Evolutionary conservation across 2,797 vertebrate genomes (phyloP).

Genomic region (Streptopelia turtur): DNA sequence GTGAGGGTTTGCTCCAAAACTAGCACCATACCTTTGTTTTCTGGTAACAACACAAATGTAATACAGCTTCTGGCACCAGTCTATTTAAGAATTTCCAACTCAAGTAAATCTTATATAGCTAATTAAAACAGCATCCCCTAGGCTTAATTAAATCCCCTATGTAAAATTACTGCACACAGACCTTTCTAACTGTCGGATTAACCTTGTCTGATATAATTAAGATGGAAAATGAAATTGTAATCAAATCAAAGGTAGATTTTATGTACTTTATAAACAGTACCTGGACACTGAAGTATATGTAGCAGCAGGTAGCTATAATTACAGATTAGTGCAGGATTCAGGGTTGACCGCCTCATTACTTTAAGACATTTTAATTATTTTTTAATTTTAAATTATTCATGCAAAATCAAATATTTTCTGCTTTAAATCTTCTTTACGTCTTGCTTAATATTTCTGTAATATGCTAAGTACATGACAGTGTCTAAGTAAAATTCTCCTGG

Average conservation of each 20-base stretch:
- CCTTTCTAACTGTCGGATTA: constrained; percentile 53
- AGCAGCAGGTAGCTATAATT: neutral
- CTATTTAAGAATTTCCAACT: neutral
- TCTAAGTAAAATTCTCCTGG: neutral
- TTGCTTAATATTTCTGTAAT: constrained; percentile 1
- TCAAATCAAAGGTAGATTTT: constrained; percentile 29
- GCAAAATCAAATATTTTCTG: neutral
- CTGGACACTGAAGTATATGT: neutral
- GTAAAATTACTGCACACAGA: neutral
- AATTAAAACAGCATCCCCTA: neutral
- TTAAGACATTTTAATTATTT: neutral
- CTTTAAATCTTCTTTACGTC: constrained; percentile 26
- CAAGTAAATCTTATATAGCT: neutral
- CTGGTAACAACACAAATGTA: neutral
- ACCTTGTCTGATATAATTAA: constrained; percentile 5
- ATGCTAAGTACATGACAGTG: constrained; percentile 18
- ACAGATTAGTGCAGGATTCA: neutral
- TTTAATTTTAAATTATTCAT: neutral
- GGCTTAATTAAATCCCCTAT: constrained; percentile 40
- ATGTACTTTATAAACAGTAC: neutral
- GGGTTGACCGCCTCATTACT: neutral
- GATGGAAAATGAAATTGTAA: constrained; percentile 32
- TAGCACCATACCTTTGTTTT: neutral
- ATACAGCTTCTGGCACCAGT: neutral
- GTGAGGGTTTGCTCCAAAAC: neutral